A percentile compares a stretch with the other conserved stretches of the same genome.
Evolutionary conservation across 2,888 invertebrate genomes (phyloP).

Genomic region (Trachelus troglodyta): DNA sequence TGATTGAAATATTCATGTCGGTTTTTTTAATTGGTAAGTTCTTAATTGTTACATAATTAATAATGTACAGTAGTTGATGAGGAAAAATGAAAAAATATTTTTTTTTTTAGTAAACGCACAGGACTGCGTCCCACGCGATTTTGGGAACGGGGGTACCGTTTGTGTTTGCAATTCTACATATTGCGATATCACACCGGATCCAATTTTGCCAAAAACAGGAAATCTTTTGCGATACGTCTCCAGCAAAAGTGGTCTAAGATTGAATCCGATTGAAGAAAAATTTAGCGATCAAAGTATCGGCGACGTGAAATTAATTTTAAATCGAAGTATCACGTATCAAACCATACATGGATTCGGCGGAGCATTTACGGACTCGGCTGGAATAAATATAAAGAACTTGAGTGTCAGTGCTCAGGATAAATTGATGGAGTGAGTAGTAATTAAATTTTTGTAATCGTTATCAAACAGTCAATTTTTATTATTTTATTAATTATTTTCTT

Average conservation of each 20-base stretch:
- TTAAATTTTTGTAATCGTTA: constrained; percentile 1
- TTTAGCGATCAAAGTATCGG: background rate
- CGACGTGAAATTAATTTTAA: constrained; percentile 36
- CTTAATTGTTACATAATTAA: no score
- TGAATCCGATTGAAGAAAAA: constrained; percentile 48
- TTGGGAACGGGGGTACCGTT: constrained; percentile 58
- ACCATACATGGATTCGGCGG: constrained; percentile 84
- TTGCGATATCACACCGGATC: constrained; percentile 75
- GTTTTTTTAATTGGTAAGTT: no score
- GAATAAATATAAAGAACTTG: constrained; percentile 75
- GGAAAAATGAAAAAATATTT: no score
- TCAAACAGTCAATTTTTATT: background rate
- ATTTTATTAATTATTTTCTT: constrained; percentile 35
- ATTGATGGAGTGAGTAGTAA: constrained; percentile 67
- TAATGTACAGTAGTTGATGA: no score
- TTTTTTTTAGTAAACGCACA: constrained; percentile 4
- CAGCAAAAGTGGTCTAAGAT: constrained; percentile 72
- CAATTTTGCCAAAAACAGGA: constrained; percentile 63
- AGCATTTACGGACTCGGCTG: constrained; percentile 78
- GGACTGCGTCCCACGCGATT: constrained; percentile 32
- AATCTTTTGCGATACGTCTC: constrained; percentile 71
- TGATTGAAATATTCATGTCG: no score
- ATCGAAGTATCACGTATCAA: constrained; percentile 69
- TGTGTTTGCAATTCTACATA: constrained; percentile 77
- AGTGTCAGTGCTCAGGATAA: constrained; percentile 66